Evolutionary conservation across 2,113 vertebrate genomes (phyloP).

Genomic region (Daubentonia madagascariensis): DNA sequence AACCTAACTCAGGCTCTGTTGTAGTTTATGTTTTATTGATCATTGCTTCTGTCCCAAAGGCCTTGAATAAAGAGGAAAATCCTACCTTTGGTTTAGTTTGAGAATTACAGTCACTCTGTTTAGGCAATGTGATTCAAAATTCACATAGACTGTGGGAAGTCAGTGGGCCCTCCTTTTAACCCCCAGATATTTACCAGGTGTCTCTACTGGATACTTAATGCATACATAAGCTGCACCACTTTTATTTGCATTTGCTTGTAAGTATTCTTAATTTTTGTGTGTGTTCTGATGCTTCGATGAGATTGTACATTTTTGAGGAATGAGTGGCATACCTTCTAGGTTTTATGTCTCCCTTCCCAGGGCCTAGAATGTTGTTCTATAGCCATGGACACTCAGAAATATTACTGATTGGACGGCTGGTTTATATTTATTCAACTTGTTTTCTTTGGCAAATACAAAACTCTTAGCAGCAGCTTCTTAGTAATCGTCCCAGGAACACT

Average conservation of each 20-base stretch:
- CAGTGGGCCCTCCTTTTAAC: neutral
- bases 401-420: neutral
- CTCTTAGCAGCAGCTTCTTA: neutral
- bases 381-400: too few species aligned
- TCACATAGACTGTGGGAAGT: neutral
- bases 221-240: rapidly evolving
- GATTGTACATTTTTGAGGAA: neutral
- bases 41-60: neutral
- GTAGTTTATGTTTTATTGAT: conserved; percentile 4
- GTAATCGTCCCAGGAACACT: too few species aligned
- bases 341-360: neutral
- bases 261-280: neutral
- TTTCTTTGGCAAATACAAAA: neutral
- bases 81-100: neutral
- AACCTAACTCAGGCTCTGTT: neutral
- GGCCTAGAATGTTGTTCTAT: neutral
- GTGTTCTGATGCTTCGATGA: neutral
- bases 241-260: neutral
- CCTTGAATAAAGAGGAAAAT: neutral
- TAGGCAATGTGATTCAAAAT: neutral
- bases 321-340: neutral
- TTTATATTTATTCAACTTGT: neutral
- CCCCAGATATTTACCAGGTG: neutral
- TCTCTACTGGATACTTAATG: neutral
- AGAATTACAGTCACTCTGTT: neutral